Conservation (phyloP, 2,113 vertebrate genomes). For the Eonycteris spelaea region DNA sequence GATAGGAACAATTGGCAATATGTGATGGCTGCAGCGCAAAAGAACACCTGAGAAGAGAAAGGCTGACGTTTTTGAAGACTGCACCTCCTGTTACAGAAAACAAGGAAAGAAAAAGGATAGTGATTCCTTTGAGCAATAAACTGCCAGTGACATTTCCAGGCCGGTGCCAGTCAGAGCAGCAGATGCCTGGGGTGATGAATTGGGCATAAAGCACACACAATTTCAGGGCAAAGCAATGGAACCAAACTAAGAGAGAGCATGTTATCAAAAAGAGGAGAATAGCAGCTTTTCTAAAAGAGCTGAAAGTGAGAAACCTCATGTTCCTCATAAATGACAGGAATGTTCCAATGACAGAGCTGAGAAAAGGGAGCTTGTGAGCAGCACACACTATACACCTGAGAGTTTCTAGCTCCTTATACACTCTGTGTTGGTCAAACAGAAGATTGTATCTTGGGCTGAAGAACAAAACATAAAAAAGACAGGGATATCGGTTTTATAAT, state of each 20-base stretch:
- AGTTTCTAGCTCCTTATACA: background rate
- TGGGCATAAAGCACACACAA: background rate
- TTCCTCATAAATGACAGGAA: background rate
- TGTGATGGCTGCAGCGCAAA: background rate
- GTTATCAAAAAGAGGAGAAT: background rate
- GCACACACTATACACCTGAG: background rate
- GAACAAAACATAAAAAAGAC: background rate
- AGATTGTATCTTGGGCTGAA: background rate
- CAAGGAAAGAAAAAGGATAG: background rate
- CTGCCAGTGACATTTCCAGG: background rate
- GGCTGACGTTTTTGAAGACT: background rate
- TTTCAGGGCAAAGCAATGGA: background rate
- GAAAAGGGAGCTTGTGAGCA: background rate
- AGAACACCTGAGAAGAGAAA: slow-evolving; percentile 52
- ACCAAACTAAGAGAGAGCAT: background rate
- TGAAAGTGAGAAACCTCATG: background rate
- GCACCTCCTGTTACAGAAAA: background rate
- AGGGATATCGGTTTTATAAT: background rate
- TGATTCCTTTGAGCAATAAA: background rate
- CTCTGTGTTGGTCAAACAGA: background rate
- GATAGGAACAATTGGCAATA: background rate
- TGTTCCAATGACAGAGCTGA: background rate
- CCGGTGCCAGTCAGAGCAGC: background rate
- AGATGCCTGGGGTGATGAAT: background rate
- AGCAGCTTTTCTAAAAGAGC: slow-evolving; percentile 13